Conservation (phyloP, 2,888 invertebrate genomes). For the Cosmopolites sordidus region DNA sequence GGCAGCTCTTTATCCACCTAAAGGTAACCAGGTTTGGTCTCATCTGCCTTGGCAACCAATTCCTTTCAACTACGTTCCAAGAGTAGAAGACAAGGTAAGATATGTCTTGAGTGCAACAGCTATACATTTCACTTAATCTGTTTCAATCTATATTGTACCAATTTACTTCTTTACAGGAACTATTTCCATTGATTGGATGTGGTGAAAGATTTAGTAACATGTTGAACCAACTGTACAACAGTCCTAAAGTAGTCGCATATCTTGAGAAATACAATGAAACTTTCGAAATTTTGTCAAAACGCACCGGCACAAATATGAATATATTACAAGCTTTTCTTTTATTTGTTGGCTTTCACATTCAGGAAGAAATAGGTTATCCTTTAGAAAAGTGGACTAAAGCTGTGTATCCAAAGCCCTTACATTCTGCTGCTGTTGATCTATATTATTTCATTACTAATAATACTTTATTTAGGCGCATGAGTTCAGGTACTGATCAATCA, state of each 20-base stretch:
- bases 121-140: not conserved
- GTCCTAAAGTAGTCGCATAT: constrained; percentile 1
- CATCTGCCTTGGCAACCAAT: constrained; percentile 37
- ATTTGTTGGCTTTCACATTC: constrained; percentile 3
- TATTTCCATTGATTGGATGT: constrained; percentile 5
- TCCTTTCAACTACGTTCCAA: constrained; percentile 32
- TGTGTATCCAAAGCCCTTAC: constrained; percentile 13
- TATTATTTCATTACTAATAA: constrained; percentile 13
- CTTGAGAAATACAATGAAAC: constrained; percentile 4
- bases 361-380: constrained; percentile 12
- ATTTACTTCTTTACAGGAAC: constrained; percentile 3
- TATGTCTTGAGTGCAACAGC: not conserved
- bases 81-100: constrained; percentile 29
- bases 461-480: constrained; percentile 8
- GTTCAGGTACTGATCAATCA: constrained; percentile 6
- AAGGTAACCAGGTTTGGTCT: constrained; percentile 53
- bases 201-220: not conserved
- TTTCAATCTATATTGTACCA: not conserved
- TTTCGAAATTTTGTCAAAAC: constrained; percentile 2
- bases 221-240: constrained; percentile 1
- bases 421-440: constrained; percentile 10
- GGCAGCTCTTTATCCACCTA: constrained; percentile 64
- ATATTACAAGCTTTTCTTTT: constrained; percentile 1
- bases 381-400: constrained; percentile 11
- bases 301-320: not conserved